Evolutionary conservation across 1,140 invertebrate species (phyloP), one percentile per base, ranked within the genome.

Genomic region (Trachymyrmex cornetzi): DNA sequence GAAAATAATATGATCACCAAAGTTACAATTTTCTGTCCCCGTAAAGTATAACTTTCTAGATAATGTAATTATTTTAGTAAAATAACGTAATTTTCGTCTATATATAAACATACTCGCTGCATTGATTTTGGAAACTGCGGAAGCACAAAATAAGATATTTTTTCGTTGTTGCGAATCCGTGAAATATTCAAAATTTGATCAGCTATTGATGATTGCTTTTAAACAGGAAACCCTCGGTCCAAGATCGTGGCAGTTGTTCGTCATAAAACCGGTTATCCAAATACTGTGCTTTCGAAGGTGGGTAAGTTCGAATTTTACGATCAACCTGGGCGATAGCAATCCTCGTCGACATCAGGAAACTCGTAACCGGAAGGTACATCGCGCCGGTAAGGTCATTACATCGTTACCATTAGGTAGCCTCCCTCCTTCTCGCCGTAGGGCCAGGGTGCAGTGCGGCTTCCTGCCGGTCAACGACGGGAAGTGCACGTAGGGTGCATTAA

Each of bases 401-500:
- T 88, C 66, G 87, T 88, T 88, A 81, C 89, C 90, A 93, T 93
- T 91, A 91, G 86, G 87, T 85, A 69, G 79, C 19, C 48, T 75
- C 75, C 80, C 87, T 61, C 38, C 30, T 53, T 74, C 74, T 44
- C 11, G 44, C 9, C 67, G 44, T 90, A 88, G 75, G 82, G 79
- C 66, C 77, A 77, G 87, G 61, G 67, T 80, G 72, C 85, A 85
- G 66, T 55, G 77, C 85, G 67, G 86, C 87, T 93, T 93, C 93
- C 93, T 91, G 87, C 90, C 80, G 72, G 74, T 81, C 91, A 74
- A 85, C 81, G 55, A 88, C 81, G 87, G 93, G 89, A 93, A 92
- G 88, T 91, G 82, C 87, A 88, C 88, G 89, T 66, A 90, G 89
- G 86, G 81, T 89, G 87, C 92, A 92, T 93, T 93, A 93, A 93